Evolutionary conservation across 1,140 invertebrate species (phyloP), one percentile per base, ranked within the genome.

Genomic region (Lucilia sericata): DNA sequence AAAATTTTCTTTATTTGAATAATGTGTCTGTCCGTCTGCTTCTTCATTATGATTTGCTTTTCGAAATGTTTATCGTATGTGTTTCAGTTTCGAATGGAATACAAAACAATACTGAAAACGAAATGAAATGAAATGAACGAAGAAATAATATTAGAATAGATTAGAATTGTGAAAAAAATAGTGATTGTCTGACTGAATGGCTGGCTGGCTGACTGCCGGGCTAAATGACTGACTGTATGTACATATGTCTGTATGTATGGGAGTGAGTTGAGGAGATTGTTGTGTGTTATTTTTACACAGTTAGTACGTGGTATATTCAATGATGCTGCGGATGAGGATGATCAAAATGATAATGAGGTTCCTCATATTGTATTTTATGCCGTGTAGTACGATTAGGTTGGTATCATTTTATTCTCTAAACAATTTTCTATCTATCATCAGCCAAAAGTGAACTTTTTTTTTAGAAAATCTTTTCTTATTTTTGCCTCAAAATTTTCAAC

Each of bases 371-470:
- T 42, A 42, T 42, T 42, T 5, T 42, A 7, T 10, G 5, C 42
- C n/a, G n/a, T 42, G 10, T 42, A 10, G 7, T 42, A 42, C 42
- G 42, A 42, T 7, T 65, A 17, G 12, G 0, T 65, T 65, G 55
- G 34, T 76, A 42, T n/a, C 74, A 76, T 76, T 34, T 3, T 30
- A 30, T 30, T 30, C 34, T 74, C 34, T 42, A 42, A 42, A 42
- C 34, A 7, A 76, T 42, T 42, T 30, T 76, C 74, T 34, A 75
- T 76, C 74, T 76, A 76, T 76, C 34, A 42, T 13, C 74, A 36
- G 74, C 74, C 74, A 76, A 76, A 76, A 76, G 74, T 76, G 74
- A 76, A 76, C 30, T 76, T 76, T 76, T 76, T 76, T 76, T 76
- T 76, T 76, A 76, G 74, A 76, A 76, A 42, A 42, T 74, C n/a